Conservation (phyloP, 2,797 vertebrate genomes). For the Fistularia tabacaria region DNA sequence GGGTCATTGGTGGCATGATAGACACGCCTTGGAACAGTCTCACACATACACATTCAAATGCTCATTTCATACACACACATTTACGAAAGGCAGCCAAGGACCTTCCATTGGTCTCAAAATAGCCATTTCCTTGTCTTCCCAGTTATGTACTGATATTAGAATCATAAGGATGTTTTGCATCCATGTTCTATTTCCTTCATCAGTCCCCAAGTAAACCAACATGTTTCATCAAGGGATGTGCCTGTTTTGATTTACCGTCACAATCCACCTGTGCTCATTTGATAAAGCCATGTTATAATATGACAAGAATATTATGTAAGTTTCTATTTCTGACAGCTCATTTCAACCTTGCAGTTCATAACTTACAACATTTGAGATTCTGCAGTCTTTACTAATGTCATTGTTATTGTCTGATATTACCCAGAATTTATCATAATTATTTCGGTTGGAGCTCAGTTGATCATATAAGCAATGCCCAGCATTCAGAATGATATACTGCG, state of each 20-base stretch:
- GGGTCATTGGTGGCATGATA: constrained; percentile 70
- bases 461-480: constrained; percentile 9
- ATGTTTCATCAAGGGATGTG: constrained; percentile 23
- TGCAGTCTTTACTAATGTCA: neutral
- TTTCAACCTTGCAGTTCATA: constrained; percentile 1
- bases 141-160: constrained; percentile 50
- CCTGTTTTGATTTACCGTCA: constrained; percentile 27
- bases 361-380: neutral
- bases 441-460: constrained; percentile 1
- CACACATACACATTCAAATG: constrained; percentile 35
- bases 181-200: constrained; percentile 23
- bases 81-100: constrained; percentile 48
- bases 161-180: constrained; percentile 52
- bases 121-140: constrained; percentile 45
- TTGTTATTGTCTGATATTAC: constrained; percentile 9
- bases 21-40: constrained; percentile 74
- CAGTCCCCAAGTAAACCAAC: constrained; percentile 17
- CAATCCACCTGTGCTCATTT: constrained; percentile 12
- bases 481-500: constrained; percentile 19
- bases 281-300: constrained; percentile 28
- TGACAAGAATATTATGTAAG: constrained; percentile 8
- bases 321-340: neutral
- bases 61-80: constrained; percentile 25
- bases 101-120: constrained; percentile 45
- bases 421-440: constrained; percentile 3